Conservation (phyloP, 2,888 invertebrate species). For the Lingula anatina region DNA sequence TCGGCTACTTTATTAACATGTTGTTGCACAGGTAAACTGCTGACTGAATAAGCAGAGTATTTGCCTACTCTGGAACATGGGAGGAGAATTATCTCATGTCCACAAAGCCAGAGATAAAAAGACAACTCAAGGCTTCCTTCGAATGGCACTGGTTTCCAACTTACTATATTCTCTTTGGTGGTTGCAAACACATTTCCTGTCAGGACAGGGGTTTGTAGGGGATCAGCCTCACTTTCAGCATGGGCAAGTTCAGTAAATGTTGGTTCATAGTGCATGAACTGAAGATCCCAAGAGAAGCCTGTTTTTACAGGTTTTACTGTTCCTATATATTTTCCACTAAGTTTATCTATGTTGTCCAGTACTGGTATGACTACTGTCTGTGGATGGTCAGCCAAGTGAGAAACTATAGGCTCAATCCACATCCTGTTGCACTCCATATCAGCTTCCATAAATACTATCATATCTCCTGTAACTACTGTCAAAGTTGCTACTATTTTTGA, state of each 20-base stretch:
- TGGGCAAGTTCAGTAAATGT: neutral
- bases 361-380: neutral
- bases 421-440: neutral
- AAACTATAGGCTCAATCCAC: neutral
- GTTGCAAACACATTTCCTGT: neutral
- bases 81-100: too few relatives aligned
- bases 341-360: neutral
- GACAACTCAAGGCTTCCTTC: too few relatives aligned
- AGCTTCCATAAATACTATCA: neutral
- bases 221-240: neutral
- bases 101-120: too few relatives aligned
- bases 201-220: neutral
- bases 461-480: neutral
- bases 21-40: too few relatives aligned
- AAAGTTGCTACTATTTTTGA: too few relatives aligned
- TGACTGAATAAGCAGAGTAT: too few relatives aligned
- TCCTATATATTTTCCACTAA: neutral
- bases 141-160: too few relatives aligned
- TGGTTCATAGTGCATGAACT: neutral
- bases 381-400: neutral
- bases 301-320: neutral
- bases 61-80: too few relatives aligned
- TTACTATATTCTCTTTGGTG: too few relatives aligned
- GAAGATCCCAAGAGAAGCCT: neutral
- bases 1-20: too few relatives aligned